Conservation (phyloP, 2,797 vertebrate species). For the Siniperca undulata region DNA sequence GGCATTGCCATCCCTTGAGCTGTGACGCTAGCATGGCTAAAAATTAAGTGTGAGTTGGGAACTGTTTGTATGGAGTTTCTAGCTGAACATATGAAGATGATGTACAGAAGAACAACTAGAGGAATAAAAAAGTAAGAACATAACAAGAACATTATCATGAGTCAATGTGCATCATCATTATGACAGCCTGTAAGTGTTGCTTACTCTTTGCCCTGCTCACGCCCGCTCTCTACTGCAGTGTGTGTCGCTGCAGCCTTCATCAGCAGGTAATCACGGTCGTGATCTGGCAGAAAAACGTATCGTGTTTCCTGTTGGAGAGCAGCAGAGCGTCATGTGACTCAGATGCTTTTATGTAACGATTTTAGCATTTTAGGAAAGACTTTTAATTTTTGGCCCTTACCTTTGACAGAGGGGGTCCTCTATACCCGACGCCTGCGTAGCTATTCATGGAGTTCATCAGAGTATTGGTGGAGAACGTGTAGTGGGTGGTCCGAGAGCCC, state of each 20-base stretch:
- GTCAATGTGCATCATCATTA: neutral
- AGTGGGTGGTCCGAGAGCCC: slow-evolving; percentile 87
- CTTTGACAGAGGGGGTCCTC: slow-evolving; percentile 72
- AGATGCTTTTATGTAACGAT: fast-evolving
- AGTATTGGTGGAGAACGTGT: slow-evolving; percentile 90
- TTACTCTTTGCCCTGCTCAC: slow-evolving; percentile 69
- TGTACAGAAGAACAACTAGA: neutral
- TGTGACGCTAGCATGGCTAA: too few relatives aligned
- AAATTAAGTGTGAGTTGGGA: too few relatives aligned
- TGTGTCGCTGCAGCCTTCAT: slow-evolving; percentile 81
- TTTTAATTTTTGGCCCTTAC: neutral
- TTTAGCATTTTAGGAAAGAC: fast-evolving
- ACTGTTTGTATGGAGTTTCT: neutral
- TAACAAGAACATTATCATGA: neutral
- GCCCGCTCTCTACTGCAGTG: slow-evolving; percentile 67
- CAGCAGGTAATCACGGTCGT: slow-evolving; percentile 87
- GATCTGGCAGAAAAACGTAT: slow-evolving; percentile 88
- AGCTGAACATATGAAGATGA: neutral
- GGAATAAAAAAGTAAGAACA: neutral
- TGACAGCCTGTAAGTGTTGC: neutral
- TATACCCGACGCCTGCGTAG: slow-evolving; percentile 76
- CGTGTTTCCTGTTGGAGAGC: slow-evolving; percentile 81
- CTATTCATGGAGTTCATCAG: slow-evolving; percentile 84
- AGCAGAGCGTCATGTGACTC: neutral
- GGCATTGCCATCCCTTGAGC: too few relatives aligned